These are phyloP conservation scores for Caenorhabditis latens DNA, from an alignment of 1,140 invertebrate genomes.

Conservation along the genomic window DNA sequence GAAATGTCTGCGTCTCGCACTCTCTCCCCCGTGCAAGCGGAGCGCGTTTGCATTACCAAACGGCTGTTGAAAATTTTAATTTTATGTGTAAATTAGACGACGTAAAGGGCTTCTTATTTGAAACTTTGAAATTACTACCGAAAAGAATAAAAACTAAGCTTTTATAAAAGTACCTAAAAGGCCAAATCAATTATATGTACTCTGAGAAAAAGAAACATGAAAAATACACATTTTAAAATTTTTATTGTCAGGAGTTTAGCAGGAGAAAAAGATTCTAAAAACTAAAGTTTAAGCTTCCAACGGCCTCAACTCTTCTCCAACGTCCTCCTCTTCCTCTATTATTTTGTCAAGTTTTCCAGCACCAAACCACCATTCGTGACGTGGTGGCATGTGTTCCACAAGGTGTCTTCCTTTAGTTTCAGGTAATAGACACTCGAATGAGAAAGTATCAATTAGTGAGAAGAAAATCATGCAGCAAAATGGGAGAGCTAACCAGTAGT, in stretches of 20 bases:
- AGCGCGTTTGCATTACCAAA: not conserved
- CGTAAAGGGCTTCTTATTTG: no score
- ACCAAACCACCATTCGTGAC: slow-evolving; percentile 38
- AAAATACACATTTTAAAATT: no score
- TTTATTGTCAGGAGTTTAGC: no score
- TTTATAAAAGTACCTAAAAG: no score
- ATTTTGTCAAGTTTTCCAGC: not conserved
- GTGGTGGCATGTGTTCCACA: slow-evolving; percentile 63
- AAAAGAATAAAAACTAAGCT: no score
- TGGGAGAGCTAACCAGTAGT: slow-evolving; percentile 62
- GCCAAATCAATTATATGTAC: no score
- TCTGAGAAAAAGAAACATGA: no score
- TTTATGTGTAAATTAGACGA: no score
- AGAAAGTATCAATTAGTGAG: slow-evolving; percentile 48
- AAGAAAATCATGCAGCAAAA: slow-evolving; percentile 60
- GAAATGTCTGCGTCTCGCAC: not conserved
- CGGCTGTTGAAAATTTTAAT: no score
- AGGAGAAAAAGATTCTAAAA: not conserved
- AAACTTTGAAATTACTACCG: no score
- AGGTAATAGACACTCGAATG: slow-evolving; percentile 61
- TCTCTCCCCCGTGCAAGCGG: not conserved
- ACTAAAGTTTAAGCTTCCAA: not conserved
- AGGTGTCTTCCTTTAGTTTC: slow-evolving; percentile 63
- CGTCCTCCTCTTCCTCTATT: not conserved
- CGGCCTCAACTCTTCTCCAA: not conserved